Base-by-base conservation (phyloP, 1,140 invertebrate genomes). In the Pollicipes pollicipes region DNA sequence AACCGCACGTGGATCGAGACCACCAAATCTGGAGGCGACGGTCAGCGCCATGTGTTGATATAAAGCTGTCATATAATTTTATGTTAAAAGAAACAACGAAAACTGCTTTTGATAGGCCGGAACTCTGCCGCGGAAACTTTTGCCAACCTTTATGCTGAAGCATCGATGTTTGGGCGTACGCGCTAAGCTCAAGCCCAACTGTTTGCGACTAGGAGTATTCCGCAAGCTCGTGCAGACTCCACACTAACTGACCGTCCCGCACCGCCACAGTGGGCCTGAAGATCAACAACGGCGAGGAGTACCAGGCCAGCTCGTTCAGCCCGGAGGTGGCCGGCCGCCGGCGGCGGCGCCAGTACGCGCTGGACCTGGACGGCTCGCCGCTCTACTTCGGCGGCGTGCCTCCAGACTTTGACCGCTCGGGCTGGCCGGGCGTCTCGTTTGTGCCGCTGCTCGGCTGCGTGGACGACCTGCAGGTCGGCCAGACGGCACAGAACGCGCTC, bases 381-480 rank as follows among this genome's bases (percentile, higher is more conserved):
- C 73, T 83, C 76, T 93, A 89, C 78, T 83, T 92, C 74, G 91
- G 91, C 16, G 92, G 91, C 0, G 82, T 90, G 17, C 88, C 90
- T 28, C 90, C 90, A 4, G 88, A 86, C 75, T 85, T 84, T 74
- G 70, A 76, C 70, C 66, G 72, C 32, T 27, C 68, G 4, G 71
- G 67, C 72, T 74, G 45, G 72, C 64, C 64, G n/a, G 27, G 26
- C 3, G 64, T 66, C 10, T 28, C 8, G 3, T 66, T 66, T n/a
- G n/a, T 29, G 71, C 84, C 88, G 0, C 88, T 91, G 77, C 80
- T 91, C 28, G 92, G 92, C 10, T 94, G 91, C 76, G 85, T 95
- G 81, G 86, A 87, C 24, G 87, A 89, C 70, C 82, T 94, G 1
- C 83, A 88, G 68, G 85, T 93, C 0, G 86, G 89, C 73, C 83